Evolutionary conservation across 2,797 vertebrate species (phyloP).

Genomic region (Petrocephalus sullivani): DNA sequence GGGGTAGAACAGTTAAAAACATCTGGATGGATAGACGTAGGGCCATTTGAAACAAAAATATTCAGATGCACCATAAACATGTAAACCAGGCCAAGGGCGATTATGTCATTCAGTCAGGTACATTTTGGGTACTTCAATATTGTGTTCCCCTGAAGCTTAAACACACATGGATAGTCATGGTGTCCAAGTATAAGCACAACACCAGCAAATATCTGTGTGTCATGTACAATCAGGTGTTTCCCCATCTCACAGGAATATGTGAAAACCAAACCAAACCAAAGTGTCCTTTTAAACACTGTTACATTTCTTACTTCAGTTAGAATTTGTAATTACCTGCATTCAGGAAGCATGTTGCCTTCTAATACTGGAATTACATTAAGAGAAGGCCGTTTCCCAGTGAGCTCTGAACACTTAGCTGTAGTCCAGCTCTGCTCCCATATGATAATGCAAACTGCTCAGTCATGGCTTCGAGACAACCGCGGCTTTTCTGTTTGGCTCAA

Average conservation of each 20-base stretch:
- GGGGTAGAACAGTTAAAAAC: background rate
- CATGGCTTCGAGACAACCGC: background rate
- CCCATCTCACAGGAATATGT: background rate
- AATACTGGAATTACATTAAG: background rate
- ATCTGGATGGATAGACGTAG: background rate
- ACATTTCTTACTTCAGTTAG: background rate
- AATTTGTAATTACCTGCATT: background rate
- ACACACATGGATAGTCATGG: background rate
- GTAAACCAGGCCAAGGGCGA: background rate
- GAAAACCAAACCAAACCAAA: background rate
- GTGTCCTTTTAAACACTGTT: background rate
- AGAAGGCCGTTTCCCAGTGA: background rate
- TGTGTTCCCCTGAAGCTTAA: background rate
- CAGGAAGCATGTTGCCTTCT: background rate
- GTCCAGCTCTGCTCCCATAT: background rate
- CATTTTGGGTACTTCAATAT: background rate
- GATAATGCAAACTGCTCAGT: background rate
- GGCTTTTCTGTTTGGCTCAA: background rate
- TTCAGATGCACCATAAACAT: background rate
- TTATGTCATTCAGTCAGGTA: background rate
- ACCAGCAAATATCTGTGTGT: background rate
- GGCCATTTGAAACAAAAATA: background rate
- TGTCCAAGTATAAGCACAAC: background rate
- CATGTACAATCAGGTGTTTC: background rate
- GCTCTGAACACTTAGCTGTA: background rate